A percentile compares a stretch with the other conserved stretches of the same genome.
Conservation (phyloP, 2,113 vertebrate species). For the Empidonax traillii region DNA sequence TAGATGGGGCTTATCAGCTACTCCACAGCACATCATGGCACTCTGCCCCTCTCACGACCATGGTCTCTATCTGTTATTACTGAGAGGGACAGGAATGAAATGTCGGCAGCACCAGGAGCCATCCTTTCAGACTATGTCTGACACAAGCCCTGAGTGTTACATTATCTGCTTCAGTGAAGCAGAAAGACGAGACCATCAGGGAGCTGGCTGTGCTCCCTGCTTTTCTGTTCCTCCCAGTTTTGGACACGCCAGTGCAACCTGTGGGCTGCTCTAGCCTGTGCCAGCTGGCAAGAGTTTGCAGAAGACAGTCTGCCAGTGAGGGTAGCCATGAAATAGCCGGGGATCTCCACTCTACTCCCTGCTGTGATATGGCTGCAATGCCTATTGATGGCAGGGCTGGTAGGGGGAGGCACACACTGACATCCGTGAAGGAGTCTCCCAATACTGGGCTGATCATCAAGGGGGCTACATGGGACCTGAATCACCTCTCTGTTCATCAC, state of each 20-base stretch:
- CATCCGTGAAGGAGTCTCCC: neutral
- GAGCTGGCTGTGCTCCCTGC: conserved; percentile 14
- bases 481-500: neutral
- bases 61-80: neutral
- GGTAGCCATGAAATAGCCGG: neutral
- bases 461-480: neutral
- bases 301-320: neutral
- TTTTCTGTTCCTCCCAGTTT: neutral
- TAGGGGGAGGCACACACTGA: neutral
- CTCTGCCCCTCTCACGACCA: neutral
- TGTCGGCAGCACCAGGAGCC: neutral
- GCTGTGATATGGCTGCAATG: neutral
- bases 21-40: neutral
- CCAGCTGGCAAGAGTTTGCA: neutral
- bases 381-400: neutral
- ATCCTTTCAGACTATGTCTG: neutral
- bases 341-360: neutral
- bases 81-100: neutral
- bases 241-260: neutral
- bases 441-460: too few relatives aligned
- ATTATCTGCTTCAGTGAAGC: conserved; percentile 35
- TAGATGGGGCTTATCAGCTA: neutral
- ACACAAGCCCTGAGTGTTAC: neutral
- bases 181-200: conserved; percentile 6
- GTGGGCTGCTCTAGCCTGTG: neutral